Base-by-base conservation (phyloP, 2,113 vertebrate species). In the Archocentrus centrarchus region DNA sequence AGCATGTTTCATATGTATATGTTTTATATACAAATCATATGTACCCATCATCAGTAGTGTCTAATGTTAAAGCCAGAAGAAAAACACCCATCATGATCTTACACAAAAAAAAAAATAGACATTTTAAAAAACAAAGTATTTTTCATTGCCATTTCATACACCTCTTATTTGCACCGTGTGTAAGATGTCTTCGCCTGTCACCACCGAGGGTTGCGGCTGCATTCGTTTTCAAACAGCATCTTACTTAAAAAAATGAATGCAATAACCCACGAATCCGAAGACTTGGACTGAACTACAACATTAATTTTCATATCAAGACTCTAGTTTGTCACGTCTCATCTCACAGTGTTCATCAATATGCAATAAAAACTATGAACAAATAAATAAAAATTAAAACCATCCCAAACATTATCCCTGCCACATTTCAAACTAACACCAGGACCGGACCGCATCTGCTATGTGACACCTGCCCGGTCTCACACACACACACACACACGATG, bases 21-120 rank as follows among this genome's bases (percentile, higher is more conserved):
- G 70, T 89, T 87, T 79, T 93, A 92, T 91, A 86, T 91, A 93
- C 87, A 93, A 94, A 88, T 90, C 89, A 92, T 70, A 94, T 90
- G 91, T 92, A 94, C 91, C 92, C 91, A 94, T 84, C 68, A 88
- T 94, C 94, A 94, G 93, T 94, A 94, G 94, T 93, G 90, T 93
- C 88, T 89, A 91, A 88, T 62, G 82, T 89, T 85, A 90, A 83
- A 82, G 59, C 78, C 80, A 84, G 88, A 81, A 81, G 59, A 77
- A 53, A 88, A 88, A 88, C 83, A 91, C 83, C 83, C 80, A 84
- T 86, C 77, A 84, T 79, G 79, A 88, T 63, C 44, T 86, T 77
- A 87, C 89, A 84, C 79, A 18, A 83, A 88, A 64, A 88, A 79
- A 18, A 83, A 88, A 61, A 88, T 53, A 63, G 35, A 84, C 24